Evolutionary conservation across 2,888 invertebrate species (phyloP).

Genomic region (Esperia sulphurella): DNA sequence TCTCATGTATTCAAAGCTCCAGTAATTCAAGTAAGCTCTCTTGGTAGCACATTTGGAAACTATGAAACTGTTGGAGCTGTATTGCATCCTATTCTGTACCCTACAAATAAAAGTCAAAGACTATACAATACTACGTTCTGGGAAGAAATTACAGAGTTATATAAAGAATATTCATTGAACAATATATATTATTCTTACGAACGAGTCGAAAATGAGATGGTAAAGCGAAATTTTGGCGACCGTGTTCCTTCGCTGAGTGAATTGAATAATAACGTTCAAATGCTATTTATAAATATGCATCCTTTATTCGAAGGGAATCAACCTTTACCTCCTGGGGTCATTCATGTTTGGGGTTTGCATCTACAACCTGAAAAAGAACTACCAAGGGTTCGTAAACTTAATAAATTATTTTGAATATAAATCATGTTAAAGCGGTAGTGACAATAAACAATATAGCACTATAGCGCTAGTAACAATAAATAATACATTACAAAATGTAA

Average conservation of each 20-base stretch:
- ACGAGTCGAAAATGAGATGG: conserved; percentile 14
- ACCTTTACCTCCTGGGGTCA: conserved; percentile 52
- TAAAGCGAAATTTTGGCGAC: conserved; percentile 27
- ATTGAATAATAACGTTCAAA: conserved; percentile 34
- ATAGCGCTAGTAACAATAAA: too few species aligned
- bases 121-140: conserved; percentile 29
- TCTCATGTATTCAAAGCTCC: conserved; percentile 37
- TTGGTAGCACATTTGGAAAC: conserved; percentile 21
- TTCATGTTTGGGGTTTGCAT: conserved; percentile 60
- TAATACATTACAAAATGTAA: too few species aligned
- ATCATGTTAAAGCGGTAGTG: too few species aligned
- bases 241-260: conserved; percentile 25
- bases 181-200: conserved; percentile 3
- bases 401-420: too few species aligned
- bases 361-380: conserved; percentile 45
- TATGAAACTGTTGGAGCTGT: conserved; percentile 31
- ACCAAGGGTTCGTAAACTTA: conserved; percentile 39
- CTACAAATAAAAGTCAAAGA: conserved; percentile 17
- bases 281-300: conserved; percentile 59
- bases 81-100: conserved; percentile 36
- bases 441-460: too few species aligned
- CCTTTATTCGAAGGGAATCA: conserved; percentile 43
- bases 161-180: conserved; percentile 16
- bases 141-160: conserved; percentile 31
- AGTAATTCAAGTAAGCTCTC: conserved; percentile 39